Percentiles rank a stretch among this genome's conserved stretches.
These are phyloP conservation scores for Eciton burchellii DNA, from an alignment of 1,140 invertebrate species.

Conservation along the genomic window DNA sequence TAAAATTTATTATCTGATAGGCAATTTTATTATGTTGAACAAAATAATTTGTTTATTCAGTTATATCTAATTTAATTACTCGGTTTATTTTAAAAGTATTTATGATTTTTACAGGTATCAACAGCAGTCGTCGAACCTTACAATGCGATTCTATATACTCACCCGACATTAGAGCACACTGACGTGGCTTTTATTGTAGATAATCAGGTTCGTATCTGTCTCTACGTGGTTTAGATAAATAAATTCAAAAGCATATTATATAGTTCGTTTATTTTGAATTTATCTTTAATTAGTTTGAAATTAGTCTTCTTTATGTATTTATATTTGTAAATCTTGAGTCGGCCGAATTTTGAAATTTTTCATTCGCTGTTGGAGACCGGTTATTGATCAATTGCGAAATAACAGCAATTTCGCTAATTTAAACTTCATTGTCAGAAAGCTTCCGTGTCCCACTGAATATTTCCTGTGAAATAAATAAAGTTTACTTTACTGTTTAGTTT, in stretches of 20 bases:
- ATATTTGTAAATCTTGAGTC: constrained; percentile 3
- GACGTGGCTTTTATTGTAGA: constrained; percentile 91
- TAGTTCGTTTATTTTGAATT: too few relatives aligned
- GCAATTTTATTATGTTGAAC: background rate
- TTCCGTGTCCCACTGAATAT: background rate
- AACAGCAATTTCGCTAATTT: constrained; percentile 22
- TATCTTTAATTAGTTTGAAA: too few relatives aligned
- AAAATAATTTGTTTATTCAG: background rate
- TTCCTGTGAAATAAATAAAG: constrained; percentile 23
- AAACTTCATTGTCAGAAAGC: constrained; percentile 18
- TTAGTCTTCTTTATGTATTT: too few relatives aligned
- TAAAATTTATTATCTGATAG: background rate
- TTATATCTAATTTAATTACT: background rate
- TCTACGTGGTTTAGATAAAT: background rate
- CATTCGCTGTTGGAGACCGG: background rate
- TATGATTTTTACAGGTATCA: constrained; percentile 82
- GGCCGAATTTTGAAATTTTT: background rate
- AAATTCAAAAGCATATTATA: background rate
- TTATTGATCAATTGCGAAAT: constrained; percentile 8
- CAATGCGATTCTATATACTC: constrained; percentile 90
- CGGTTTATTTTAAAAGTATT: background rate
- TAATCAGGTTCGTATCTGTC: constrained; percentile 81
- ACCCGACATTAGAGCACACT: constrained; percentile 90
- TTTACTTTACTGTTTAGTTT: too few relatives aligned
- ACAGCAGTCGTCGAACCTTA: constrained; percentile 91